These are phyloP conservation scores for Neolamprologus caudopunctatus DNA, from an alignment of 2,113 vertebrate genomes.

Conservation along the genomic window DNA sequence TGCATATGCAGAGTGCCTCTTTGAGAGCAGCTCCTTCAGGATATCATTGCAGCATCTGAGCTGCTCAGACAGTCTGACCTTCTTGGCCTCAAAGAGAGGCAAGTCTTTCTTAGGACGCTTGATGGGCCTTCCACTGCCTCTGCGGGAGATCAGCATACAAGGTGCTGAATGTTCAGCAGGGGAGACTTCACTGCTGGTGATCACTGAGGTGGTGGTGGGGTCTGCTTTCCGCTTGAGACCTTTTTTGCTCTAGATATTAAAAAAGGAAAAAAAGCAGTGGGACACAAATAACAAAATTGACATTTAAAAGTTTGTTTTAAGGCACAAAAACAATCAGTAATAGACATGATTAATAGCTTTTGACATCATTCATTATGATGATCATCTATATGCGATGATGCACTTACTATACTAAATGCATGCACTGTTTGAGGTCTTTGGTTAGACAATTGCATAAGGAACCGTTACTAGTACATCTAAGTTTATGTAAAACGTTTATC, in stretches of 20 bases:
- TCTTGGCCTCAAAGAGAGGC: conserved; percentile 55
- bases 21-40: conserved; percentile 84
- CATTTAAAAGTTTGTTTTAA: background rate
- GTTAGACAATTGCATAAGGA: background rate
- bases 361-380: background rate
- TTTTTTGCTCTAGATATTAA: conserved; percentile 69
- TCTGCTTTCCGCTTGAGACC: conserved; percentile 85
- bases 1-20: conserved; percentile 79
- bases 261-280: background rate
- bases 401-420: background rate
- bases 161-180: conserved; percentile 41
- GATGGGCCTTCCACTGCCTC: conserved; percentile 59
- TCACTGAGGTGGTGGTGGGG: conserved; percentile 54
- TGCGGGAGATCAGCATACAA: conserved; percentile 33
- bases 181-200: conserved; percentile 52
- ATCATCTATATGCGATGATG: too few species aligned
- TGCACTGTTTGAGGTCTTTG: background rate
- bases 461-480: background rate
- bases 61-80: conserved; percentile 62
- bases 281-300: background rate
- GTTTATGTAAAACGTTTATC: background rate
- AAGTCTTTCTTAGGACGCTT: conserved; percentile 69
- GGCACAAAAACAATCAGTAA: background rate
- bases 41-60: conserved; percentile 77
- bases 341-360: background rate